Evolutionary conservation across 2,888 invertebrate species (phyloP).

Genomic region (Dryococelus australis): DNA sequence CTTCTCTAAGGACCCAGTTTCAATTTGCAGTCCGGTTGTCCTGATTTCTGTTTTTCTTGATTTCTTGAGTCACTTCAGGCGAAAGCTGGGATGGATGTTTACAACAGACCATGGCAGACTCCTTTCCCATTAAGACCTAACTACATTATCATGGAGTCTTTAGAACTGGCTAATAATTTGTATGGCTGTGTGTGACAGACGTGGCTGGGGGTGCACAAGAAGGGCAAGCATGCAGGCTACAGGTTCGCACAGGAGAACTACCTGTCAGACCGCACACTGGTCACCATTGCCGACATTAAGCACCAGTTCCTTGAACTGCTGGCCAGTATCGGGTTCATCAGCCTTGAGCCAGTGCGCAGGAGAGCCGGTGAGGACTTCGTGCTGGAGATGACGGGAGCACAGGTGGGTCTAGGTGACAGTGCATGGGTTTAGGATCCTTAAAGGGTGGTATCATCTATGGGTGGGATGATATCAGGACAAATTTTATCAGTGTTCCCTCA

Average conservation of each 20-base stretch:
- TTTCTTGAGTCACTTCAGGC: too few species aligned
- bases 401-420: constrained; percentile 55
- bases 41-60: too few species aligned
- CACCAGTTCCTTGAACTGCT: constrained; percentile 78
- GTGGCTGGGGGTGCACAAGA: constrained; percentile 7
- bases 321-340: constrained; percentile 80
- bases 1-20: too few species aligned
- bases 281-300: constrained; percentile 87
- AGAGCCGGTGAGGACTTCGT: constrained; percentile 66
- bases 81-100: too few species aligned
- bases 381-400: constrained; percentile 68
- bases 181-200: neutral
- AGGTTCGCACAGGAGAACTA: constrained; percentile 85
- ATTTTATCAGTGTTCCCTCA: too few species aligned
- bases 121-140: too few species aligned
- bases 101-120: too few species aligned
- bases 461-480: neutral
- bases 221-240: constrained; percentile 73
- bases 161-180: too few species aligned
- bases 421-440: neutral
- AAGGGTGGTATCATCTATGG: neutral
- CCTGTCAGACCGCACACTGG: constrained; percentile 80
- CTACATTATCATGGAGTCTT: too few species aligned
- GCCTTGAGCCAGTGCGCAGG: constrained; percentile 63
- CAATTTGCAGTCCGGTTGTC: too few species aligned